Evolutionary conservation across 2,113 vertebrate genomes (phyloP), one percentile per base, ranked within the genome.

Genomic region (Xenotilapia longispinis): DNA sequence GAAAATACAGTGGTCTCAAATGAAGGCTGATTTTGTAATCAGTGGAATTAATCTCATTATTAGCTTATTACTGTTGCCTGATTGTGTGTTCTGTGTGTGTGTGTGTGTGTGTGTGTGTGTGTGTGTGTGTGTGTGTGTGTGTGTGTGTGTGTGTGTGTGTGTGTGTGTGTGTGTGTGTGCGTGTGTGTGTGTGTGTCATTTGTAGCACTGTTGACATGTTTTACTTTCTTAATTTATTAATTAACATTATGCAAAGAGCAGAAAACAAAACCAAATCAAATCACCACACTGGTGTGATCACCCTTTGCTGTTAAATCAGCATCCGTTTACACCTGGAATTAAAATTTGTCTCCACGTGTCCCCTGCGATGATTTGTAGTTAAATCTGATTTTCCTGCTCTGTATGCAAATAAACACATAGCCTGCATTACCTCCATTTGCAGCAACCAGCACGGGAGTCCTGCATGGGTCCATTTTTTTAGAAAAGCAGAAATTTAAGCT

Each of bases 1-100:
- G 28, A 84, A 82, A 84, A 68, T 11, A 58, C 85, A 88, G 53
- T 88, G 86, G 80, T 84, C 51, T 86, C 31, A 63, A 28, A 58
- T 88, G 85, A 36, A 68, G 55, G 89, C 65, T 42, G 80, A 89
- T 90, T 92, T 86, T 87, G 68, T 88, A 89, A 91, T 91, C 89
- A 93, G 82, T 88, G 87, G 54, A 85, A 92, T 92, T 89, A 93
- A 92, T 92, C 86, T 90, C 65, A 84, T 91, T 91, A 92, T 91
- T 84, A 83, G 23, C 17, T 86, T 83, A 84, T 82, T 88, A 84
- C 82, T 75, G 36, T 31, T 75, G 83, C 45, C 60, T 91, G 86
- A 86, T 88, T 60, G 57, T 60, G 57, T 60, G 14, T 58, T 31
- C 14, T 58, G 3, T 36, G 26, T 49, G 81, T 79, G 89, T 83